Conservation (phyloP, 2,113 vertebrate species). For the Albula goreensis region DNA sequence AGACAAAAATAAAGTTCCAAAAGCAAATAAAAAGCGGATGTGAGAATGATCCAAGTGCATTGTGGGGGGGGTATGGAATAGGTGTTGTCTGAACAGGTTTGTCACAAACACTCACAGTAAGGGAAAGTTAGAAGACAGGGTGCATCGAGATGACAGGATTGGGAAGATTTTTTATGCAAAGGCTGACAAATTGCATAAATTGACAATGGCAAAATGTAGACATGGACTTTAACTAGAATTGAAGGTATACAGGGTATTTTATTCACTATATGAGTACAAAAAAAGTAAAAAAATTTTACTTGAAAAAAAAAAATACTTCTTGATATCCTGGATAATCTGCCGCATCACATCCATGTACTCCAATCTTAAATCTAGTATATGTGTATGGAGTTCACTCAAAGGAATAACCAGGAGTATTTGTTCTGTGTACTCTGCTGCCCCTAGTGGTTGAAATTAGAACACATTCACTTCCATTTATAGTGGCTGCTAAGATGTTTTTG, state of each 20-base stretch:
- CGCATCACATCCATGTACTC: not conserved
- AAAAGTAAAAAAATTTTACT: not conserved
- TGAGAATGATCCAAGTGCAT: not conserved
- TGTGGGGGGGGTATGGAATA: no score
- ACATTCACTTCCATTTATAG: not conserved
- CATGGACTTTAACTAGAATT: not conserved
- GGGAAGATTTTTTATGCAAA: not conserved
- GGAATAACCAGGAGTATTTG: not conserved
- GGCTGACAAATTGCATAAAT: no score
- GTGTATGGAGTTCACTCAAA: not conserved
- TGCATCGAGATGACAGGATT: no score
- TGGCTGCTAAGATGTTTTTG: constrained; percentile 7
- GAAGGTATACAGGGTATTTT: not conserved
- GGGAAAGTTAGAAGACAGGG: not conserved
- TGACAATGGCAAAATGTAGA: no score
- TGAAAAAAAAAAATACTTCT: not conserved
- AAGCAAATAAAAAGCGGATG: not conserved
- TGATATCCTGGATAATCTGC: not conserved
- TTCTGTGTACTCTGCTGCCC: constrained; percentile 63
- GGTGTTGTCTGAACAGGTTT: not conserved
- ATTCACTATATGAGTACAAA: not conserved
- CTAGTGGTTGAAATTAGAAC: constrained; percentile 47
- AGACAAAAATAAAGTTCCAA: not conserved
- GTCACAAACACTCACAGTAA: not conserved
- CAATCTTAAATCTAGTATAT: not conserved